Conservation (phyloP, 2,888 invertebrate species). For the Psylliodes chrysocephalus region DNA sequence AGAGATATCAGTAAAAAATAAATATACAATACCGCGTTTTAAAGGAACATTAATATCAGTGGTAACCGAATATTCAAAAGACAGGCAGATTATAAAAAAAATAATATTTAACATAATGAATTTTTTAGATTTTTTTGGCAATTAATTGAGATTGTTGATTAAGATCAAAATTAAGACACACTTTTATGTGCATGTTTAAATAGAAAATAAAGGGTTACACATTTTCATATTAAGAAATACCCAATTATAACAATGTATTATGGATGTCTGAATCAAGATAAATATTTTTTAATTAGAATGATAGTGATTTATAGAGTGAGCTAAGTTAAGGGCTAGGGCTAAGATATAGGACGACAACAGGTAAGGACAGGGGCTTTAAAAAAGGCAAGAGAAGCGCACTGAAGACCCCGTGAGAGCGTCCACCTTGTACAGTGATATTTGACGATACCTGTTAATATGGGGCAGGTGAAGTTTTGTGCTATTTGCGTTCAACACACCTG, state of each 20-base stretch:
- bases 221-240: conserved; percentile 6
- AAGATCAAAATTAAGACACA: no score
- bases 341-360: no score
- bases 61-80: no score
- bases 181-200: no score
- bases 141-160: no score
- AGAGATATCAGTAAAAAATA: no score
- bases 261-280: conserved; percentile 6
- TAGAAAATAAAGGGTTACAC: no score
- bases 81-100: no score
- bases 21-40: no score
- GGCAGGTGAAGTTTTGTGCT: conserved; percentile 55
- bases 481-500: conserved; percentile 55
- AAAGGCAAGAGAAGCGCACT: conserved; percentile 23
- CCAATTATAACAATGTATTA: neutral
- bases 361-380: conserved; percentile 29
- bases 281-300: conserved; percentile 9
- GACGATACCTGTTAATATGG: conserved; percentile 54
- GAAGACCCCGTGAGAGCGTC: conserved; percentile 13
- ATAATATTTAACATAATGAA: no score
- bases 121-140: no score
- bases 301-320: conserved; percentile 2
- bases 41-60: no score
- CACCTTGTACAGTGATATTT: conserved; percentile 47
- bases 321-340: neutral